Base-by-base conservation (phyloP, 1,140 invertebrate genomes). In the Pseudomyrmex dendroicus region DNA sequence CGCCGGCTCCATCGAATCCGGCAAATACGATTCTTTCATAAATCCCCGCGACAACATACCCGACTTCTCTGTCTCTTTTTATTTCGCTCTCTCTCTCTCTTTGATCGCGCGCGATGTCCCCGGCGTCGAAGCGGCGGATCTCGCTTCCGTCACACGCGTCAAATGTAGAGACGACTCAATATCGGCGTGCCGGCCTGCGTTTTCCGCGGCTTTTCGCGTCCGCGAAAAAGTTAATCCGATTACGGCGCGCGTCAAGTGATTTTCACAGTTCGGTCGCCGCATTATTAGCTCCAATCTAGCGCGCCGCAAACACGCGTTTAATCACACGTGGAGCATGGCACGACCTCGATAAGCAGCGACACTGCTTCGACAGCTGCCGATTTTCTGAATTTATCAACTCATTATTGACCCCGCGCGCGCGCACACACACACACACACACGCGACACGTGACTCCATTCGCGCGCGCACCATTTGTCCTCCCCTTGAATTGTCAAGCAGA, bases 201-300 rank as follows among this genome's bases (percentile, higher is more conserved):
- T 63, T 46, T 20, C 20, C 22, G n/a, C 17, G 35, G 67, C 63
- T 73, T 68, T 73, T 63, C 22, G 12, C 44, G 35, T 77, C 25
- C 15, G n/a, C 10, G 46, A 57, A 46, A 82, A 74, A 76, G 83
- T 88, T 87, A 87, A 88, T 84, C 54, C 22, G 64, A 62, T 88
- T 88, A 84, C 44, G 5, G 7, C 8, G 12, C 35, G 9, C 59
- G 46, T 59, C 57, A 52, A 68, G 57, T 87, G 80, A 87, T 87
- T 80, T 61, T 80, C 44, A 59, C 48, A 54, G 35, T 73, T 10
- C 54, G 15, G 0, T 22, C 35, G 25, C 10, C 15, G 15, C 54
- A 62, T 87, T 52, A 67, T 72, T 80, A 84, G 64, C 57, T 70
- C 35, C 35, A 50, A 82, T 76, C 64, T 46, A 25, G n/a, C 50